phyloP scores from a whole-genome alignment of 2,113 vertebrate genomes.

The Athene noctua region DNA sequence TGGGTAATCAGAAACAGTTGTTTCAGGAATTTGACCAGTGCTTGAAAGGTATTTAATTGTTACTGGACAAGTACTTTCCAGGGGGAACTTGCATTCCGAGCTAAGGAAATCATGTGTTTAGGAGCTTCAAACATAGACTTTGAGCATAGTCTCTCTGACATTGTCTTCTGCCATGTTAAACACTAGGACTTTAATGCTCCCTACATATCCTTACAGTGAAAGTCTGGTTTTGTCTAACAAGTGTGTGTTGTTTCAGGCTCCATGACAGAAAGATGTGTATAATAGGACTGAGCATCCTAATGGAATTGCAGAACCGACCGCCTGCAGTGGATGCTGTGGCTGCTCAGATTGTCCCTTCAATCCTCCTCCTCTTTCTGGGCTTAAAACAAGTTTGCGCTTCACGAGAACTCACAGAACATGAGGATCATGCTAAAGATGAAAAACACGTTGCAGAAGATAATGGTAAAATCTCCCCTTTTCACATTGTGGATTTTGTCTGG shows the following conservation, averaged over 20 bases:
- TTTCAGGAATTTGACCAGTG: neutral
- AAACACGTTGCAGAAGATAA: conserved; percentile 86
- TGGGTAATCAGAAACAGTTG: neutral
- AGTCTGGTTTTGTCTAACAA: neutral
- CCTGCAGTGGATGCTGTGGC: conserved; percentile 84
- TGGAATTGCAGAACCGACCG: conserved; percentile 89
- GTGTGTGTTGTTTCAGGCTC: conserved; percentile 74
- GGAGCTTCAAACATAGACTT: neutral
- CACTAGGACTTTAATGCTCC: neutral
- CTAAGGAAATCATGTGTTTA: neutral
- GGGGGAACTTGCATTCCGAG: neutral
- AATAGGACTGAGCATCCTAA: conserved; percentile 91
- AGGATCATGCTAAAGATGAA: conserved; percentile 73
- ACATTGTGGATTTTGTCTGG: conserved; percentile 63
- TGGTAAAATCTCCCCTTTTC: conserved; percentile 76
- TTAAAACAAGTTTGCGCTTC: conserved; percentile 92
- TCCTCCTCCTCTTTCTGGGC: conserved; percentile 94
- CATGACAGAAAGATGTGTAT: conserved; percentile 98
- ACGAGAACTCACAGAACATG: conserved; percentile 81
- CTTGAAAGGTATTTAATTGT: neutral
- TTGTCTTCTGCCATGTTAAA: neutral
- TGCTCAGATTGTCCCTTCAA: conserved; percentile 89
- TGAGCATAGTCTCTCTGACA: neutral
- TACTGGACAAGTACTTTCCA: neutral
- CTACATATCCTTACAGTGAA: neutral